Conservation (phyloP, 2,888 invertebrate species). For the Synanthedon myopaeformis region DNA sequence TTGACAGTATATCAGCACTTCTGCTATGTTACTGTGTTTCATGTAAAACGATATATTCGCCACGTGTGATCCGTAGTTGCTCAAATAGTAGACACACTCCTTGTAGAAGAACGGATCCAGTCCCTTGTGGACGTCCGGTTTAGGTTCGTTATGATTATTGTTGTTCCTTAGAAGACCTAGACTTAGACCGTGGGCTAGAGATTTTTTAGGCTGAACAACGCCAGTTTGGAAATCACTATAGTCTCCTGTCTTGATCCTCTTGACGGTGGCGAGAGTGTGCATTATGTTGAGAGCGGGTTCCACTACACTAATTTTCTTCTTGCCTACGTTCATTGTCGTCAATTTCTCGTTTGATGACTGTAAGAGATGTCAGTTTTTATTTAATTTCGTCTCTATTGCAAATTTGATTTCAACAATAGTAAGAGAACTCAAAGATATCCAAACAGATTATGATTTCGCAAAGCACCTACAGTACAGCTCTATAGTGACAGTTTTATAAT, state of each 20-base stretch:
- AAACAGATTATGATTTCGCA: no score
- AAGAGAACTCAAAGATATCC: not conserved
- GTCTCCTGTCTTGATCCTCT: constrained; percentile 67
- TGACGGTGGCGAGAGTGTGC: constrained; percentile 69
- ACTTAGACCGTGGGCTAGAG: constrained; percentile 53
- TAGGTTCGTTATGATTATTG: constrained; percentile 41
- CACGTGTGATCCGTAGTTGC: constrained; percentile 81
- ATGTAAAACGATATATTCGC: constrained; percentile 82
- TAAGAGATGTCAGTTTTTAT: constrained; percentile 1
- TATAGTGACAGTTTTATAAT: no score
- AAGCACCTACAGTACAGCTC: no score
- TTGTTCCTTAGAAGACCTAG: constrained; percentile 56
- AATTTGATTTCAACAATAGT: no score
- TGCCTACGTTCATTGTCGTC: constrained; percentile 49
- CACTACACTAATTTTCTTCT: constrained; percentile 56
- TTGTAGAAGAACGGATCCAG: constrained; percentile 74
- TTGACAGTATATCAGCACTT: constrained; percentile 77
- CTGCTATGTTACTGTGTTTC: constrained; percentile 75
- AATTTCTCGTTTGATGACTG: constrained; percentile 58
- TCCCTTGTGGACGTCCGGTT: constrained; percentile 43
- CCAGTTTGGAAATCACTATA: constrained; percentile 65
- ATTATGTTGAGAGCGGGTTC: constrained; percentile 73
- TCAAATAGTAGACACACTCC: constrained; percentile 86
- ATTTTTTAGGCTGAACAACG: constrained; percentile 40
- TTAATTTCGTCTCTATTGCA: not conserved